Evolutionary conservation across 1,140 invertebrate genomes (phyloP), one percentile per base, ranked within the genome.

Genomic region (Anagrus nilaparvatae): DNA sequence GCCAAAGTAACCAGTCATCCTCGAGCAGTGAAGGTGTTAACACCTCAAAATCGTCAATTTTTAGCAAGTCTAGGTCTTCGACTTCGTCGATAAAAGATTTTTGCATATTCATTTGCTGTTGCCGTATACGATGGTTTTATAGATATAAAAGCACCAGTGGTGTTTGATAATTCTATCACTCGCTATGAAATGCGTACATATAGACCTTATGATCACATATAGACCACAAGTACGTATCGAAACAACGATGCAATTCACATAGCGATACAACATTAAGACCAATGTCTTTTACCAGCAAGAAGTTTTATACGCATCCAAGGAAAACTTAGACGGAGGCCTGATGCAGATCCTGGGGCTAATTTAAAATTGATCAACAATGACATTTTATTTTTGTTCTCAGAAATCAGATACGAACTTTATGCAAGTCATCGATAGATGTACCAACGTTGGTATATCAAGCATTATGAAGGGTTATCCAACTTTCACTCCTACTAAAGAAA

Each of bases 401-500:
- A n/a, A n/a, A n/a, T n/a, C n/a, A n/a, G n/a, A n/a, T n/a, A n/a
- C n/a, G n/a, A n/a, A n/a, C n/a, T n/a, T n/a, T n/a, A n/a, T 55
- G 17, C 45, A 62, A 3, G 61, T 63, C 51, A 61, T 70, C 37
- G 64, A 72, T 58, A 40, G 50, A 29, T 55, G 50, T 37, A 59
- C 57, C 54, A 59, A 61, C 50, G 52, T 58, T 5, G 63, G 65
- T 25, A 48, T 63, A 4, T 60, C 59, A 4, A 59, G 43, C 29
- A 51, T 58, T n/a, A 56, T 70, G 39, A 70, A 71, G 52, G 51
- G 45, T 16, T 60, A 52, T 40, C n/a, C 57, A 13, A 56, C 58
- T 1, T 46, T 52, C 14, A 49, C 32, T 25, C 36, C 50, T 0
- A 43, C 34, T 30, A 50, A 61, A 42, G 48, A 36, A 33, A 13